Percentiles rank a stretch among this genome's conserved stretches.
Conservation (phyloP, 2,797 vertebrate genomes). For the Galagoides demidoff region DNA sequence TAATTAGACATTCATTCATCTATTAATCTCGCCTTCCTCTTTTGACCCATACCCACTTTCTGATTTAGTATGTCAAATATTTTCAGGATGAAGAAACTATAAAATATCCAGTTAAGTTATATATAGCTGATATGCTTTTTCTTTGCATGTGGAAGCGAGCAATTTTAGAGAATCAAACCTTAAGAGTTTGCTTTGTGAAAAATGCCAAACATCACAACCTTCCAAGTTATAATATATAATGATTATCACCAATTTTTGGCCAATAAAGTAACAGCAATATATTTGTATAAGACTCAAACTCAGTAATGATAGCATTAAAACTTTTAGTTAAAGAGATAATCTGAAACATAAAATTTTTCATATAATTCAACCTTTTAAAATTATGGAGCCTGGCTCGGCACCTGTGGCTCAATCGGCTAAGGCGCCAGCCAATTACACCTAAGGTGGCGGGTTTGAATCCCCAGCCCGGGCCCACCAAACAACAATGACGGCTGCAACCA, state of each 20-base stretch:
- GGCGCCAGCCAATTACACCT: no score
- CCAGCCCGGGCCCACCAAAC: no score
- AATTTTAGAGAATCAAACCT: not conserved
- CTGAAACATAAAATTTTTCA: constrained; percentile 18
- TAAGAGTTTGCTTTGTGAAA: constrained; percentile 22
- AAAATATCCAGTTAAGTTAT: not conserved
- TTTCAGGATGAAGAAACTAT: not conserved
- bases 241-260: not conserved
- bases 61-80: not conserved
- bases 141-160: not conserved
- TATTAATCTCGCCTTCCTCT: not conserved
- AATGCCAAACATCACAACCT: constrained; percentile 3
- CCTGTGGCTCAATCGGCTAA: no score
- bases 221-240: not conserved
- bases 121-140: not conserved
- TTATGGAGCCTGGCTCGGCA: not conserved
- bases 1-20: not conserved
- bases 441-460: no score
- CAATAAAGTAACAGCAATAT: not conserved
- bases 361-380: constrained; percentile 45
- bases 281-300: not conserved
- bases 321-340: not conserved
- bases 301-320: not conserved
- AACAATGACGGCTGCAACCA: no score
- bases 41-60: not conserved